Base-by-base conservation (phyloP, 1,140 invertebrate genomes). In the Tribolium madens region DNA sequence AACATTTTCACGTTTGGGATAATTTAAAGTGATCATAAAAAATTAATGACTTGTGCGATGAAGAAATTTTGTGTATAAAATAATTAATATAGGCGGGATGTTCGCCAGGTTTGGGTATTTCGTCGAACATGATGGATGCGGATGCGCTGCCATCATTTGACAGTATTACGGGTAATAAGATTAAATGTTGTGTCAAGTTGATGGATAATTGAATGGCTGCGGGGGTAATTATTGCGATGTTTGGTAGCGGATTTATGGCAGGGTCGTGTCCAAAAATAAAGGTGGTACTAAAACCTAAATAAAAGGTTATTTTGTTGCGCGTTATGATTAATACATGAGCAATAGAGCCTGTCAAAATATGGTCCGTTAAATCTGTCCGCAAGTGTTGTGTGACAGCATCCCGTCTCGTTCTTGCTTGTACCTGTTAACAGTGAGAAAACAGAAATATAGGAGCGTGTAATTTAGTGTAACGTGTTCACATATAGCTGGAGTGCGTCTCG, bases 391-490 rank as follows among this genome's bases (percentile, higher is more conserved):
- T 71, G 68, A 71, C 68, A 71, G 68, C 47, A 18, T 21, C 47
- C 68, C 47, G 17, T 71, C 42, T 71, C 68, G 14, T 47, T 50
- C 47, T 71, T 71, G 14, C 68, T 31, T 52, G 42, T 68, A 52
- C 46, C 74, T 60, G 74, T 75, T 68, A 50, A 68, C 57, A 75
- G 9, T 12, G 9, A 68, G 74, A 75, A 68, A 69, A 47, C 42
- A 68, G 74, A 75, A 69, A 69, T 73, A 73, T 73, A 73, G 71
- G 36, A 48, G 74, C 74, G 42, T 36, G 60, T 75, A 75, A 75
- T 75, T 75, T 75, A 75, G 74, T 68, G 42, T 75, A 75, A 75
- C 74, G 74, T 75, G 74, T 75, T 75, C 74, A 68, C 74, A 75
- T 75, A 69, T 75, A 60, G 74, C 48, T 64, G 60, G 42, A 69